Evolutionary conservation across 2,797 vertebrate genomes (phyloP), one percentile per base, ranked within the genome.

Genomic region (Triplophysa yarkandensis): DNA sequence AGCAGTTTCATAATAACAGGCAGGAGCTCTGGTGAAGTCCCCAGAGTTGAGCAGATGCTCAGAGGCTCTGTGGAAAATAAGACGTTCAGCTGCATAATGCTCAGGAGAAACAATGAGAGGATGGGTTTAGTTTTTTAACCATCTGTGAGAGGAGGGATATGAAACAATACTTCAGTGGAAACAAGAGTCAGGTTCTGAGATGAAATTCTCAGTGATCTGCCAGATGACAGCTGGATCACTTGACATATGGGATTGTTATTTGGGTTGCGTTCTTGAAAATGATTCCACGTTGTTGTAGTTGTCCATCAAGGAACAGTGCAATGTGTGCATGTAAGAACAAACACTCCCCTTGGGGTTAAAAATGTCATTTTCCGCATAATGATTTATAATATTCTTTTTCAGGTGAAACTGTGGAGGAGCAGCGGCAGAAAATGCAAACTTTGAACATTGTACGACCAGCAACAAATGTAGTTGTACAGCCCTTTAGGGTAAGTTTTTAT

Each of bases 331-430:
- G 81, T 81, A 85, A 82, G 39, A 61, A 3, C 23, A 60, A 13
- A 21, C 6, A 16, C 13, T 52, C 3, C 1, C 2, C 48, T 14
- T 68, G 25, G 13, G 30, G 1, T 44, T 44, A 62, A 25, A 36
- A 13, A 14, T 4, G 3, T 30, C 2, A 48, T 67, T 62, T 17
- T 54, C 11, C 11, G 63, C 2, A 14, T 19, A 19, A 36, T 68
- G n/a, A 25, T 62, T 61, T 52, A 4, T 23, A 17, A 43, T 30
- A 4, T 0, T 34, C 13, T 17, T 32, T 63, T n/a, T 83, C 11
- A 92, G 92, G 89, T 3, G 91, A 92, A 77, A 89, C 90, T 0
- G 43, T 65, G 2, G 90, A 88, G 1, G 91, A 93, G 4, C 85
- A 84, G 76, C 86, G 74, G 77, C 80, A 67, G 83, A 91, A 71